These are phyloP conservation scores for Vanacampus margaritifer DNA, from an alignment of 2,113 vertebrate species.

Conservation along the genomic window DNA sequence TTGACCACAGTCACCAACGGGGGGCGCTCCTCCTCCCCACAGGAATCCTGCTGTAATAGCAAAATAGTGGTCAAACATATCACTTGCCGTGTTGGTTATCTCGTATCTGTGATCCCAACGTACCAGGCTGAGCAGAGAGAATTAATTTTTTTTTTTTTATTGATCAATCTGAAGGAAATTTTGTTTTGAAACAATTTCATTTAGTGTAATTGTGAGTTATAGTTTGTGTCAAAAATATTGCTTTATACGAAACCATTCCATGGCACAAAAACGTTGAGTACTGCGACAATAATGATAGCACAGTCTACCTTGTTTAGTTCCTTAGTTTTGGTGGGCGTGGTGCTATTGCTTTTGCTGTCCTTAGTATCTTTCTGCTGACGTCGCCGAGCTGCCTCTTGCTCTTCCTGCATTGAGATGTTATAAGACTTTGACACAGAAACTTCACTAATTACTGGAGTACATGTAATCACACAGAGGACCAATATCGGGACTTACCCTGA, in stretches of 20 bases:
- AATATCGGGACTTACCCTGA: slow-evolving; percentile 88
- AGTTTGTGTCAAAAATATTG: too few relatives aligned
- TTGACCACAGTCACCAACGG: slow-evolving; percentile 76
- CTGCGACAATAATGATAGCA: not conserved
- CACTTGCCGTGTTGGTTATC: not conserved
- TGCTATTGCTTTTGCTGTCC: slow-evolving; percentile 89
- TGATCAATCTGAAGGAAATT: too few relatives aligned
- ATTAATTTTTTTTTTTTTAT: too few relatives aligned
- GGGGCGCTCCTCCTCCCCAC: slow-evolving; percentile 85
- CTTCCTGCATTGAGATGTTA: slow-evolving; percentile 76
- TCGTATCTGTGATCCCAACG: not conserved
- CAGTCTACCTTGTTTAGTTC: slow-evolving; percentile 79
- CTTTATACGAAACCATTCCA: too few relatives aligned
- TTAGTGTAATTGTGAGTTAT: too few relatives aligned
- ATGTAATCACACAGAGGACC: not conserved
- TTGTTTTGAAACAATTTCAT: too few relatives aligned
- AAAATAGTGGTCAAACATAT: not conserved
- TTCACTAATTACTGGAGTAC: not conserved
- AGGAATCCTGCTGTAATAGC: slow-evolving; percentile 77
- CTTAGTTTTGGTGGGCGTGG: slow-evolving; percentile 90
- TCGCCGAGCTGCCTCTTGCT: slow-evolving; percentile 92
- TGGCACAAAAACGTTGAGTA: not conserved
- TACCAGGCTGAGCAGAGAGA: too few relatives aligned
- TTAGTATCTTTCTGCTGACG: slow-evolving; percentile 87
- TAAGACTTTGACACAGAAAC: slow-evolving; percentile 1